Percentiles rank a stretch among this genome's conserved stretches.
phyloP scores from a whole-genome alignment of 2,888 invertebrate species.

The Tipula unca region DNA sequence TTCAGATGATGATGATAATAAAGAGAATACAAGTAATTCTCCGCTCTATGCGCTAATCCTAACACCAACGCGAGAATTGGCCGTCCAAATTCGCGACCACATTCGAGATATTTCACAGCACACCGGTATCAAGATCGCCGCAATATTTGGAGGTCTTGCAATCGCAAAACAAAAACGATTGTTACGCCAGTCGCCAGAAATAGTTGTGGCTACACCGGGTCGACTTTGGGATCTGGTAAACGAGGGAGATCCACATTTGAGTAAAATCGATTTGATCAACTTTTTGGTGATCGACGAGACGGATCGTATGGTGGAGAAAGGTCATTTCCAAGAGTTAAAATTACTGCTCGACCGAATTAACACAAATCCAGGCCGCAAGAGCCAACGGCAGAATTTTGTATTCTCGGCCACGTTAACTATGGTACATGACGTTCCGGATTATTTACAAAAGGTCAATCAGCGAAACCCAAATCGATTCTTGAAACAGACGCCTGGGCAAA shows the following conservation, averaged over 20 bases:
- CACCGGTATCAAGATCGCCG: constrained; percentile 65
- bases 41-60: constrained; percentile 74
- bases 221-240: constrained; percentile 89
- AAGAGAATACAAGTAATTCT: constrained; percentile 22
- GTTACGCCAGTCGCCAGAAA: constrained; percentile 73
- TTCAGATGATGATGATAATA: constrained; percentile 25
- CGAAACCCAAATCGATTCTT: constrained; percentile 44
- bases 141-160: constrained; percentile 91
- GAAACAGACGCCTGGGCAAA: constrained; percentile 64
- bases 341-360: constrained; percentile 74
- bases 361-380: constrained; percentile 49
- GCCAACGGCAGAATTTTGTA: constrained; percentile 80
- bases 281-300: constrained; percentile 96
- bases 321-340: constrained; percentile 89
- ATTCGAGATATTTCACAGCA: constrained; percentile 69
- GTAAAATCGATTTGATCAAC: constrained; percentile 63
- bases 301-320: constrained; percentile 94
- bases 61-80: constrained; percentile 93
- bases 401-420: constrained; percentile 95
- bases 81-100: constrained; percentile 88
- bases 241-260: constrained; percentile 67
- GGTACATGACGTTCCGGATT: constrained; percentile 74
- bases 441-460: constrained; percentile 47
- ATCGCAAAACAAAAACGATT: constrained; percentile 88
- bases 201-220: constrained; percentile 96